Conservation (phyloP, 2,113 vertebrate genomes). For the Trogon surrucura region DNA sequence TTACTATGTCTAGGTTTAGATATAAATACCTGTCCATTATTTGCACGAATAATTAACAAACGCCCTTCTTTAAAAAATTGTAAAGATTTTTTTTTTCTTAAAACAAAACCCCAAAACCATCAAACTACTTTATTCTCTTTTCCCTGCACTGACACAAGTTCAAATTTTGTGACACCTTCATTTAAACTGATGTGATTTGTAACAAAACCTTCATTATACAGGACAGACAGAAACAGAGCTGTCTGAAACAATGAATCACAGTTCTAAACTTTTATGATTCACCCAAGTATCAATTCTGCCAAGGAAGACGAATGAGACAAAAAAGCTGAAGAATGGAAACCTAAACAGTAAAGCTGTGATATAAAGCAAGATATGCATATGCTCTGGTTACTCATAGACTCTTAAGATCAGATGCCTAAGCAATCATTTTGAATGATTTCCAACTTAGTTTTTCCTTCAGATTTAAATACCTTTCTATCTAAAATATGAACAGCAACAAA, state of each 20-base stretch:
- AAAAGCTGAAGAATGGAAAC: neutral
- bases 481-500: neutral
- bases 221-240: constrained; percentile 31
- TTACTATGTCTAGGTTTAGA: neutral
- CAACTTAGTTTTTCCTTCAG: neutral
- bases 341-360: neutral
- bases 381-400: neutral
- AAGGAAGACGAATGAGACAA: neutral
- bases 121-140: neutral
- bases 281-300: neutral
- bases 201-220: constrained; percentile 9
- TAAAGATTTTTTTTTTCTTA: neutral
- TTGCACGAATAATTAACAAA: neutral
- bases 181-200: neutral
- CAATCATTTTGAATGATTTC: neutral
- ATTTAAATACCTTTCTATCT: neutral
- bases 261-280: neutral
- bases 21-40: neutral
- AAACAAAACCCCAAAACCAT: neutral
- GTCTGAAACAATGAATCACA: constrained; percentile 37
- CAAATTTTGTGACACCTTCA: neutral
- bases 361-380: neutral
- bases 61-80: neutral
- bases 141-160: neutral
- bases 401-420: neutral